phyloP scores from a whole-genome alignment of 2,113 vertebrate species.

The Delphinus delphis region DNA sequence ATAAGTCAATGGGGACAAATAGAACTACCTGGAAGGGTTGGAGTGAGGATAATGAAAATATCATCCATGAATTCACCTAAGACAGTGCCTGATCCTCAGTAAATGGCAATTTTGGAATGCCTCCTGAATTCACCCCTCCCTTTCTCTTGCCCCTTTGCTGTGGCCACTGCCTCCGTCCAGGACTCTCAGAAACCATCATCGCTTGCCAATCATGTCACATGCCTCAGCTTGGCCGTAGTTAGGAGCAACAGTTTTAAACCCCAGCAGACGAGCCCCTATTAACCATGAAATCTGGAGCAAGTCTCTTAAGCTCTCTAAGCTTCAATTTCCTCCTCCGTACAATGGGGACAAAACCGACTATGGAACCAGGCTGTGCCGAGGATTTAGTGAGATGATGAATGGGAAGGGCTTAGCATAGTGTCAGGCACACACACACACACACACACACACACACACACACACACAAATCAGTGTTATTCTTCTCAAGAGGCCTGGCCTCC shows the following conservation, averaged over 20 bases:
- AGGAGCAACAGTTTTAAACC: neutral
- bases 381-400: slow-evolving; percentile 32
- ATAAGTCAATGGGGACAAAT: neutral
- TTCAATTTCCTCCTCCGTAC: slow-evolving; percentile 49
- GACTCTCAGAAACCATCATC: neutral
- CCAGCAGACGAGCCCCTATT: neutral
- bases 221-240: neutral
- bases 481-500: slow-evolving; percentile 22
- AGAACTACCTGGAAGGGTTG: neutral
- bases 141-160: neutral
- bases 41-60: neutral
- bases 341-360: neutral
- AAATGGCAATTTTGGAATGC: neutral
- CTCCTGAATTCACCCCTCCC: neutral
- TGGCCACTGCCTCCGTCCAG: neutral
- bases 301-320: slow-evolving; percentile 17
- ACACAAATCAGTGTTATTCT: neutral
- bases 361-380: neutral
- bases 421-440: slow-evolving; percentile 24
- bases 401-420: neutral
- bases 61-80: neutral
- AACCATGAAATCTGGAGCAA: neutral
- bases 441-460: slow-evolving; percentile 17
- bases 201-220: neutral
- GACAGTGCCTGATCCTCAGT: neutral